phyloP scores from a whole-genome alignment of 1,140 invertebrate species.

The Solenopsis invicta region DNA sequence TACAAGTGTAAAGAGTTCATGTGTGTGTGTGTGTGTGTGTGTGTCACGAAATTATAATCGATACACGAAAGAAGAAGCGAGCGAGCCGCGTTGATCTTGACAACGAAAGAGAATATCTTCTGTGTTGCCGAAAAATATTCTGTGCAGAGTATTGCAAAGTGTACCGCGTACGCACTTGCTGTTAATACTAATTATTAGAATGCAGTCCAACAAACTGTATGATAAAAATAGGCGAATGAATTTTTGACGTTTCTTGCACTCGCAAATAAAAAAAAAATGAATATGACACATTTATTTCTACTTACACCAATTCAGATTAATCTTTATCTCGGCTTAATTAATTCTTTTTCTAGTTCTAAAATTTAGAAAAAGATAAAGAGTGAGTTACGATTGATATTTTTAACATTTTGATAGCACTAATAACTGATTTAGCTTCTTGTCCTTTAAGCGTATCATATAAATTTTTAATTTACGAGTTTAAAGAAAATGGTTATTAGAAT shows the following conservation, averaged over 20 bases:
- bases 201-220: background rate
- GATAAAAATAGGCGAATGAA: background rate
- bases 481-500: background rate
- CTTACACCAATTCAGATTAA: too few species aligned
- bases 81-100: background rate
- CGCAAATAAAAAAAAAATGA: too few species aligned
- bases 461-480: background rate
- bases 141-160: background rate
- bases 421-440: too few species aligned
- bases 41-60: slow-evolving; percentile 62
- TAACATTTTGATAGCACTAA: too few species aligned
- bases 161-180: background rate
- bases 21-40: slow-evolving; percentile 4
- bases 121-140: background rate
- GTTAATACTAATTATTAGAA: background rate
- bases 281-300: too few species aligned
- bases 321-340: too few species aligned
- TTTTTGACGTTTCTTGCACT: too few species aligned
- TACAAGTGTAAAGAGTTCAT: background rate
- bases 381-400: too few species aligned
- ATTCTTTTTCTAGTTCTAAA: too few species aligned
- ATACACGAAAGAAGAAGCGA: slow-evolving; percentile 55
- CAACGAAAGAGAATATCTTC: background rate
- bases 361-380: too few species aligned
- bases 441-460: background rate